phyloP scores from a whole-genome alignment of 2,113 vertebrate genomes.

The Beaufortia kweichowensis region DNA sequence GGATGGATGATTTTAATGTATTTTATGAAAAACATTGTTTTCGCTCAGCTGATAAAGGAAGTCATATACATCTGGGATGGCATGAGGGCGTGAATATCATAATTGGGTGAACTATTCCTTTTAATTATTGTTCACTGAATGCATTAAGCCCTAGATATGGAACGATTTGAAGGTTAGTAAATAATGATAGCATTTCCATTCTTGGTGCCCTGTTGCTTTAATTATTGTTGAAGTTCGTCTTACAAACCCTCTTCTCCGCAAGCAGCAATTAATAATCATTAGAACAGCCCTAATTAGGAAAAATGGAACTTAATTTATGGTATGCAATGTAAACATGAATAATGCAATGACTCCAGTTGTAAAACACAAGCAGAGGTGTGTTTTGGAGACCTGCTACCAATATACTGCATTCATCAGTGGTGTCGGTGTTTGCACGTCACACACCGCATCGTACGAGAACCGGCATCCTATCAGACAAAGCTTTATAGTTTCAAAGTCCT shows the following conservation, averaged over 20 bases:
- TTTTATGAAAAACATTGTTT: too few species aligned
- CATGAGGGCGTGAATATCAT: too few species aligned
- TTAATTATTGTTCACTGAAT: too few species aligned
- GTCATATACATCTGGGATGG: too few species aligned
- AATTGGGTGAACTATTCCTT: too few species aligned
- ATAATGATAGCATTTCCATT: too few species aligned
- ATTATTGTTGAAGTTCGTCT: conserved; percentile 62
- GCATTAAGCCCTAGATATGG: too few species aligned
- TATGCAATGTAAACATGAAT: conserved; percentile 57
- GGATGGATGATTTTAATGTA: too few species aligned
- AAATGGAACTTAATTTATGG: conserved; percentile 46
- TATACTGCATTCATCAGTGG: conserved; percentile 19
- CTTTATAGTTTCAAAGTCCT: conserved; percentile 30
- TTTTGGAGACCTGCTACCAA: conserved; percentile 8
- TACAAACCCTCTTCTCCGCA: conserved; percentile 57
- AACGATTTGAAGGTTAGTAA: too few species aligned
- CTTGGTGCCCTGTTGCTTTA: conserved; percentile 27
- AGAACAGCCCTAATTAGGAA: conserved; percentile 54
- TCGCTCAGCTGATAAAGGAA: too few species aligned
- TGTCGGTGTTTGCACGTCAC: neutral
- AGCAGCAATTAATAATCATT: conserved; percentile 60
- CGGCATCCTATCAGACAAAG: conserved; percentile 27
- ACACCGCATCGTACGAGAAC: conserved; percentile 13
- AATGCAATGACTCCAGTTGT: conserved; percentile 38
- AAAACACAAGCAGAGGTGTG: neutral